Base-by-base conservation (phyloP, 2,888 invertebrate species). In the Ophraella communa region DNA sequence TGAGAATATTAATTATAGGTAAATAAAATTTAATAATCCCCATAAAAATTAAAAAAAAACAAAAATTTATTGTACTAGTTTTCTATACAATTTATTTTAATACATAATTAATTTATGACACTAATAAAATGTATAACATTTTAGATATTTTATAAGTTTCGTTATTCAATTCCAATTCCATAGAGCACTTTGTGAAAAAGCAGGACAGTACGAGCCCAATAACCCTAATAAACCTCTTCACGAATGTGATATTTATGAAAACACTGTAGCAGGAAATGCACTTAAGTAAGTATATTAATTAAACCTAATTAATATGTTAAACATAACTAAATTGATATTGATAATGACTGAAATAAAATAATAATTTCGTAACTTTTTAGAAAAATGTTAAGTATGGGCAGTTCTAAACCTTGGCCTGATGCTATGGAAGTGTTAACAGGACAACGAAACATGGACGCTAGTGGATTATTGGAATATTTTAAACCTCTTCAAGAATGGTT, bases 111-210 rank as follows among this genome's bases (percentile, higher is more conserved):
- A n/a, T n/a, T n/a, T n/a, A n/a, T n/a, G n/a, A n/a, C n/a, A n/a
- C n/a, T n/a, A n/a, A n/a, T n/a, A n/a, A n/a, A n/a, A n/a, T n/a
- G n/a, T n/a, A n/a, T 3, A 42, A 42, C 4, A 4, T 83, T 81
- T 3, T 77, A 89, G 90, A 73, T 90, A 91, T 77, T 90, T 89
- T 78, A 88, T 94, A 20, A 91, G 92, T 17, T 90, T 87, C 79
- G 87, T 96, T 23, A 83, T 95, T 30, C 95, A 95, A 80, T 94
- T 93, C 84, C 93, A 93, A 82, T 93, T 94, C 81, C 92, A 94
- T 75, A 87, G 89, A 45, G 85, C 91, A 0, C 81, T 93, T 18
- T 94, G 94, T 70, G 88, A 87, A 69, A 87, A 90, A 72, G 93
- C 95, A 2, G 92, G 91, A 0, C 88, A 95, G 79, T 93, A 92